Base-by-base conservation (phyloP, 2,797 vertebrate species). In the Merluccius polli region DNA sequence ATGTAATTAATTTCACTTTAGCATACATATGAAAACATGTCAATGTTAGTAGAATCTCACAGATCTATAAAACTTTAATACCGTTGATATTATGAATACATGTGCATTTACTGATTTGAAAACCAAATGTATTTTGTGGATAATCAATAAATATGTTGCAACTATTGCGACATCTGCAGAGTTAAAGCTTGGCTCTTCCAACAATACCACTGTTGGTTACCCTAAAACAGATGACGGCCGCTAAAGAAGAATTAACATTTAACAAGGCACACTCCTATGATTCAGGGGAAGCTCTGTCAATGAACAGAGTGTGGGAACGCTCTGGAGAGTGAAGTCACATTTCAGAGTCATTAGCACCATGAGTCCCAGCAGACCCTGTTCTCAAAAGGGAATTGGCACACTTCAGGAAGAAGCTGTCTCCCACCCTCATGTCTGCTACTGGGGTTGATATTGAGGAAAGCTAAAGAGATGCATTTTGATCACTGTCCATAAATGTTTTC, bases 271-370 rank as follows among this genome's bases (percentile, higher is more conserved):
- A 85, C 77, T 75, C 80, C 78, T 73, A 75, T 86, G 83, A 82
- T 85, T 75, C 69, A 77, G 21, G 3, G 16, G n/a, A 52, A 79
- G n/a, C 27, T 75, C 71, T 73, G 63, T 76, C 48, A 76, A 72
- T 75, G 31, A 38, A 30, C 67, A 59, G 38, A 76, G 84, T 83
- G 84, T 86, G 86, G 79, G 85, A 87, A 87, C 85, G 87, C 87
- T 63, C 81, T 13, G 78, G 85, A 84, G 89, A 84, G 87, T 84
- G 72, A 71, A 90, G 89, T 92, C 89, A 81, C 89, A 91, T 87
- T 90, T 89, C 81, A 84, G 81, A 52, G 76, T 75, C 85, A 90
- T 91, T 88, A 88, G 79, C 84, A 82, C 85, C 87, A 75, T 81
- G 41, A 69, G 30, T 77, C 76, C 75, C 79, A 68, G 30, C 73